Evolutionary conservation across 2,113 vertebrate genomes (phyloP), one percentile per base, ranked within the genome.

Genomic region (Lipotes vexillifer): DNA sequence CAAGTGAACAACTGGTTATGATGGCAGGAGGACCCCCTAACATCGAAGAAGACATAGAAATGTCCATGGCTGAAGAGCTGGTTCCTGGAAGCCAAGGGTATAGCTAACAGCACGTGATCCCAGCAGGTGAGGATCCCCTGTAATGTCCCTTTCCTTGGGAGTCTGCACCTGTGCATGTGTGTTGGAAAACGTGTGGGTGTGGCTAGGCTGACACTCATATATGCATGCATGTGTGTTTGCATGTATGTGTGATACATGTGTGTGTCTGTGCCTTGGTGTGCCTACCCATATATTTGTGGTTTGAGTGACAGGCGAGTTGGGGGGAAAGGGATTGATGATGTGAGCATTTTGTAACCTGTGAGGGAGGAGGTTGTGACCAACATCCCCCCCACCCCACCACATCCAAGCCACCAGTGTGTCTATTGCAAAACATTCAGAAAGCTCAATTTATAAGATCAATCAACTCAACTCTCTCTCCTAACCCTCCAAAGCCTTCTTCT

Each of bases 61-160:
- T 61, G 21, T 83, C 74, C 12, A 18, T 59, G 44, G 33, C 11
- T 0, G 75, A 90, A 75, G 78, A 95, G 1, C 31, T 52, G 41
- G 9, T 5, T 36, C 49, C 25, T 74, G 18, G 55, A 86, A 91
- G 23, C 78, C 21, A 17, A 2, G 7, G 1, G 8, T 55, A 55
- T 88, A 41, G 12, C 46, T 89, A 94, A 78, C 86, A 93, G 7
- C 46, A 38, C 1, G 33, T 18, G 29, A 10, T 20, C 46, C 21
- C 44, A 36, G 25, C 49, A 71, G 97, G 97, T 97, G 33, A 97
- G 96, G 61, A 68, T 41, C 31, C 46, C 38, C 33, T n/a, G 18
- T 80, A 66, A 69, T 74, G 41, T 25, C 10, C 27, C 29, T 41
- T 75, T 31, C 59, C 65, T 84, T 59, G 25, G 15, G 7, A 78